Percentiles rank a stretch among this genome's conserved stretches.
phyloP scores from a whole-genome alignment of 2,888 invertebrate genomes.

The Hybos culiciformis region DNA sequence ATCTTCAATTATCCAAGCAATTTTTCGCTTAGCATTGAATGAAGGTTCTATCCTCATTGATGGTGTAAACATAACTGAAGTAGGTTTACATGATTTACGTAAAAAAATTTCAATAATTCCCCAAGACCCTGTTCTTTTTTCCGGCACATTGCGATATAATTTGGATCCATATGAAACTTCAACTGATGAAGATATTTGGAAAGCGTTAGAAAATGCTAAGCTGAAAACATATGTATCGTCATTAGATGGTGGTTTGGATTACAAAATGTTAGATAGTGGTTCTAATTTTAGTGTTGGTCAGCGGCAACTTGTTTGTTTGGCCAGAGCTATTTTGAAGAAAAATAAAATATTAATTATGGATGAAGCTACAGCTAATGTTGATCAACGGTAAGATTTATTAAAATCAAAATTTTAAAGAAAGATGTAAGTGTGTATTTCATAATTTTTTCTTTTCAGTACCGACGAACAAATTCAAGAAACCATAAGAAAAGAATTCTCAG shows the following conservation, averaged over 20 bases:
- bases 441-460: constrained; percentile 35
- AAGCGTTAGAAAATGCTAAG: constrained; percentile 36
- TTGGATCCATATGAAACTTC: constrained; percentile 44
- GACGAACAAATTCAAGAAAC: constrained; percentile 75
- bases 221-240: constrained; percentile 39
- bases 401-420: too few relatives aligned
- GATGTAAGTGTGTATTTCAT: not conserved
- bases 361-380: constrained; percentile 58
- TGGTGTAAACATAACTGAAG: constrained; percentile 41
- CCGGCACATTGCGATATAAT: constrained; percentile 49
- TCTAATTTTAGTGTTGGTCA: constrained; percentile 53
- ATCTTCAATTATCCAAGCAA: constrained; percentile 60
- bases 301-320: constrained; percentile 51
- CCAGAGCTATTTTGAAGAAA: constrained; percentile 47
- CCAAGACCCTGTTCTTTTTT: constrained; percentile 41
- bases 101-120: constrained; percentile 44
- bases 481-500: constrained; percentile 61
- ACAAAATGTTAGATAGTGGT: constrained; percentile 41
- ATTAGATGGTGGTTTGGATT: constrained; percentile 40
- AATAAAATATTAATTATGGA: constrained; percentile 51
- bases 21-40: constrained; percentile 61
- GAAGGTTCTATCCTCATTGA: constrained; percentile 62
- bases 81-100: constrained; percentile 39
- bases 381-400: constrained; percentile 41
- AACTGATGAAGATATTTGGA: constrained; percentile 30